phyloP scores from a whole-genome alignment of 2,888 invertebrate genomes.

The Lapara coniferarum region DNA sequence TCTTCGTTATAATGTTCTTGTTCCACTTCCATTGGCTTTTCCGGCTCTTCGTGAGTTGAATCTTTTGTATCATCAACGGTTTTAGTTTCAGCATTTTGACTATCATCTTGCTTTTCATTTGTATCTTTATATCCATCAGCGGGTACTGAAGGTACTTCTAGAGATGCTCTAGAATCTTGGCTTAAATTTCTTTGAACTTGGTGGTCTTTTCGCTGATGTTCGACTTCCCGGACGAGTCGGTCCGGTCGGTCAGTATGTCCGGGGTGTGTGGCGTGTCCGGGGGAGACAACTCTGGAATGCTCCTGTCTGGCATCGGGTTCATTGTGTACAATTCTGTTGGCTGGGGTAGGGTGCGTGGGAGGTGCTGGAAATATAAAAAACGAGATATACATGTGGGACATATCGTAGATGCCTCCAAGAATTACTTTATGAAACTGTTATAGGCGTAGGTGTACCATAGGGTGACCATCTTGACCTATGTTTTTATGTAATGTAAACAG shows the following conservation, averaged over 20 bases:
- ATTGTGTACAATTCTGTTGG: conserved; percentile 66
- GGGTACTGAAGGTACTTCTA: conserved; percentile 35
- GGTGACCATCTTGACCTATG: no score
- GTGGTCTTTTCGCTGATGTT: conserved; percentile 46
- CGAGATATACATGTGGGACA: no score
- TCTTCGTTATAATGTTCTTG: conserved; percentile 41
- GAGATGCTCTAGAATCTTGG: conserved; percentile 43
- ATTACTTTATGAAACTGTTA: no score
- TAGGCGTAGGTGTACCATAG: no score
- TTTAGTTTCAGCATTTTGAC: conserved; percentile 31
- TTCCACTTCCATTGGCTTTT: conserved; percentile 52
- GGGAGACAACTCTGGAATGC: conserved; percentile 73
- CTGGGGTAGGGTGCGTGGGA: conserved; percentile 70
- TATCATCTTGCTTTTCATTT: background rate
- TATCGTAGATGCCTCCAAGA: no score
- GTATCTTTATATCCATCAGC: conserved; percentile 32
- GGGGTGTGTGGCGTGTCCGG: conserved; percentile 69
- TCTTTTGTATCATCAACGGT: conserved; percentile 35
- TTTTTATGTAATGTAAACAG: no score
- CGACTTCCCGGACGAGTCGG: conserved; percentile 49
- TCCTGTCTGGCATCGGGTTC: conserved; percentile 66
- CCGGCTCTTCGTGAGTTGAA: conserved; percentile 37
- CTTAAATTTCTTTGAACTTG: conserved; percentile 53
- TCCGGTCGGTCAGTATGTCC: conserved; percentile 50
- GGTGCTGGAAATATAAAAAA: conserved; percentile 63